Conservation (phyloP, 2,113 vertebrate genomes). For the Corythoichthys intestinalis region DNA sequence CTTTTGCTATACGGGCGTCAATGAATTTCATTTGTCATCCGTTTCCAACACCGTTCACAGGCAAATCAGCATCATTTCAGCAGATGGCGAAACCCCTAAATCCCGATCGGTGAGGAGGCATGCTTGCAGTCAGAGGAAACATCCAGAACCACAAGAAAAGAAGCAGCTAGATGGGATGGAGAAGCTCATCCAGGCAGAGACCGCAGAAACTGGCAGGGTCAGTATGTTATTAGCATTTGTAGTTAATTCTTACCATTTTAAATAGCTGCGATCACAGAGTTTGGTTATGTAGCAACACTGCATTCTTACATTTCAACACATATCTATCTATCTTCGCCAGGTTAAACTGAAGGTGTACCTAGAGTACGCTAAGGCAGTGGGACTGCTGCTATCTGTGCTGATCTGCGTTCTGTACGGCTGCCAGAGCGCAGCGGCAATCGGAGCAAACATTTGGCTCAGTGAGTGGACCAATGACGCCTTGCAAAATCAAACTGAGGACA, state of each 20-base stretch:
- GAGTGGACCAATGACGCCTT: slow-evolving; percentile 83
- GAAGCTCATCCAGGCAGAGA: slow-evolving; percentile 84
- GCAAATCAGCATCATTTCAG: slow-evolving; percentile 86
- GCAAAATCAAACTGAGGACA: slow-evolving; percentile 61
- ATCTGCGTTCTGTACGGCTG: slow-evolving; percentile 82
- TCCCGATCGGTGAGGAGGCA: slow-evolving; percentile 70
- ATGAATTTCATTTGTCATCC: slow-evolving; percentile 5
- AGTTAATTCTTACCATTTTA: not conserved
- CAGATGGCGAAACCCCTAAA: slow-evolving; percentile 77
- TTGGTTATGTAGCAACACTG: not conserved
- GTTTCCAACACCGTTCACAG: slow-evolving; percentile 52
- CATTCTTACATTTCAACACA: not conserved
- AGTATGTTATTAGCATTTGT: slow-evolving; percentile 21
- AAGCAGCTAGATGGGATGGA: slow-evolving; percentile 52
- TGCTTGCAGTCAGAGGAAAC: slow-evolving; percentile 72
- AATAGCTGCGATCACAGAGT: not conserved
- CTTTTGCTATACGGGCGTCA: too few species aligned
- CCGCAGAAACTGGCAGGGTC: slow-evolving; percentile 80
- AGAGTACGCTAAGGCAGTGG: slow-evolving; percentile 85
- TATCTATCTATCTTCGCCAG: slow-evolving; percentile 55
- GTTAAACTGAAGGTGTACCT: slow-evolving; percentile 84
- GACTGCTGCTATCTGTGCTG: slow-evolving; percentile 67
- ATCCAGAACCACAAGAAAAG: slow-evolving; percentile 60
- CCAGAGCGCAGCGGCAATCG: slow-evolving; percentile 85
- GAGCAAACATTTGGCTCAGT: slow-evolving; percentile 92